Evolutionary conservation across 2,888 invertebrate species (phyloP).

Genomic region (Hydropsyche betteni): DNA sequence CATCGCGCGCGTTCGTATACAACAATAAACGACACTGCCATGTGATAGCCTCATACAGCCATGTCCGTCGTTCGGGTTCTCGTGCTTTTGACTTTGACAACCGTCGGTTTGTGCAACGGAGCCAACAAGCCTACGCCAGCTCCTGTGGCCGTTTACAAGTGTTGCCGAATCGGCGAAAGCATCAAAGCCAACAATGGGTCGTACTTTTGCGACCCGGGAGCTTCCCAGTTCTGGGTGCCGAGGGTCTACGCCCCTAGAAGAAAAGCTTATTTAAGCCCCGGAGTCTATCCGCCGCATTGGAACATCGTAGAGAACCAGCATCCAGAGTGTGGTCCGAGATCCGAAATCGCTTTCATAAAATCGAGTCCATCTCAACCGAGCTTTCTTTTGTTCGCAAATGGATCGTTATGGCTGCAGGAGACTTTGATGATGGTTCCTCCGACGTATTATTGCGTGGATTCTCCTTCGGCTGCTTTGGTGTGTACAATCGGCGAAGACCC

Average conservation of each 20-base stretch:
- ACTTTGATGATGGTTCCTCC: conserved; percentile 63
- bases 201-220: conserved; percentile 55
- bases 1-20: conserved; percentile 13
- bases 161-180: conserved; percentile 65
- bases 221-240: conserved; percentile 65
- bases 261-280: conserved; percentile 58
- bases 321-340: conserved; percentile 59
- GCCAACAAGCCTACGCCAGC: conserved; percentile 53
- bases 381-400: conserved; percentile 73
- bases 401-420: conserved; percentile 68
- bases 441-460: conserved; percentile 74
- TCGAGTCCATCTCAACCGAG: conserved; percentile 58
- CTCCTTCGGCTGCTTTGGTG: conserved; percentile 70
- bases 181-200: conserved; percentile 57
- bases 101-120: not conserved
- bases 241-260: conserved; percentile 67
- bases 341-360: conserved; percentile 59
- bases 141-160: conserved; percentile 62
- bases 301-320: conserved; percentile 55
- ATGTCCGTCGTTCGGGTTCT: not conserved
- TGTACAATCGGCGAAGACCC: conserved; percentile 62
- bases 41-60: not conserved
- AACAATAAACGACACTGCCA: conserved; percentile 1
- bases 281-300: conserved; percentile 65
- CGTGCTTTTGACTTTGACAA: not conserved